Base-by-base conservation (phyloP, 2,888 invertebrate species). In the Syrphus vitripennis region DNA sequence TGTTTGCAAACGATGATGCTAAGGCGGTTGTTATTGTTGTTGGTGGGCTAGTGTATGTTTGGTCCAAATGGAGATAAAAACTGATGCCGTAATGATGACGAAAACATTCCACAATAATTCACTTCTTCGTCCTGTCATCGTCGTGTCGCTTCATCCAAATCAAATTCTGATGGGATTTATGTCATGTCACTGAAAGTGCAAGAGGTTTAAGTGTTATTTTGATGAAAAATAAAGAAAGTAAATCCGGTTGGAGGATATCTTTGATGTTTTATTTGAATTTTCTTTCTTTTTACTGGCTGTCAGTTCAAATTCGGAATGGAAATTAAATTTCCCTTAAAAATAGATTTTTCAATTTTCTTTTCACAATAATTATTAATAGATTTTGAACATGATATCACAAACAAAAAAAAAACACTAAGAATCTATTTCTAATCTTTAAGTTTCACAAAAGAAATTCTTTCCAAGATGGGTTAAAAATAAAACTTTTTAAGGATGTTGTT, bases 1-100 rank as follows among this genome's bases (percentile, higher is more conserved):
- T 80, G 84, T 59, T 67, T 76, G 55, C 80, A 76, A 80, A 76
- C 72, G 80, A 84, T 76, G 71, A 65, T 72, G 76, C 31, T 69
- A 53, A 67, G 74, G 53, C 55, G 71, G 34, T 29, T 34, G 69
- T n/a, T 34, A 6, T n/a, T 26, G 26, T 34, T n/a, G 34, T 31
- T 6, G 10, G 26, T 26, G 21, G 21, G 21, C 14, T 9, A 21
- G 42, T 16, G 16, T 29, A 19, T 19, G 34, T 1, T 59, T 65
- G n/a, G 14, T 48, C 65, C 16, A 31, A 10, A 48, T 65, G 40
- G 29, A 55, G 26, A 67, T 50, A 45, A 34, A 63, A 76, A 67
- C 48, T 48, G 59, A 57, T 26, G 55, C 72, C 59, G 72, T 34
- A 12, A 70, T 70, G 79, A 70, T 69, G 61, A 37, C 57, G 67